phyloP scores from a whole-genome alignment of 2,797 vertebrate species.

The Poeciliopsis gracilis region DNA sequence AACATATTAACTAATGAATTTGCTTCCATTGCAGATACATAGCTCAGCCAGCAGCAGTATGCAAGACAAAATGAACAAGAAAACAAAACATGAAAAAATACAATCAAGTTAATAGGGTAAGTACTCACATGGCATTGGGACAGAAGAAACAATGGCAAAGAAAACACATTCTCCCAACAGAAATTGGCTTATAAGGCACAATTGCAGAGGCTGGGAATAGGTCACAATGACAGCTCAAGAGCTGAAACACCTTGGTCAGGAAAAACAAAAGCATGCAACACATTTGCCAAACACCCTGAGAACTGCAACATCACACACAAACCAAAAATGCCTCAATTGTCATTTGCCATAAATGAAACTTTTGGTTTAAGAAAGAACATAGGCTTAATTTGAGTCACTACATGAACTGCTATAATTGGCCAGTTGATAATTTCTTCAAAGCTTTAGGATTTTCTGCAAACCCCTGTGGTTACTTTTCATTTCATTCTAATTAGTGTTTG shows the following conservation, averaged over 20 bases:
- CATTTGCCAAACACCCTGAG: conserved; percentile 21
- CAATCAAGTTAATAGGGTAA: background rate
- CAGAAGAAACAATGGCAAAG: background rate
- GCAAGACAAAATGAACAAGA: background rate
- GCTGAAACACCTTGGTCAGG: conserved; percentile 12
- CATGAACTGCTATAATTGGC: background rate
- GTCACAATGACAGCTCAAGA: conserved; percentile 17
- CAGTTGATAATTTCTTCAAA: background rate
- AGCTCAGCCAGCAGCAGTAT: background rate
- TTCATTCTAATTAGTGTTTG: background rate
- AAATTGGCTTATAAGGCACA: conserved; percentile 33
- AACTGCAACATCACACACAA: conserved; percentile 3
- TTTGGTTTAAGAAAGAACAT: background rate
- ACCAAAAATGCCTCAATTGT: background rate
- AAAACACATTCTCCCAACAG: conserved; percentile 5
- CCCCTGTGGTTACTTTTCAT: background rate
- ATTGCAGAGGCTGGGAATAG: conserved; percentile 20
- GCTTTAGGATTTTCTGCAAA: background rate
- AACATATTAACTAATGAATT: background rate
- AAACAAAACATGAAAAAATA: background rate
- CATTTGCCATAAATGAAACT: background rate
- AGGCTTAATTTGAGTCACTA: background rate
- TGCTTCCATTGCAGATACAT: background rate
- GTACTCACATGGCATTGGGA: background rate
- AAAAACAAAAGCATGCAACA: conserved; percentile 19